phyloP scores from a whole-genome alignment of 1,140 invertebrate genomes.

The Calosoma granatense region DNA sequence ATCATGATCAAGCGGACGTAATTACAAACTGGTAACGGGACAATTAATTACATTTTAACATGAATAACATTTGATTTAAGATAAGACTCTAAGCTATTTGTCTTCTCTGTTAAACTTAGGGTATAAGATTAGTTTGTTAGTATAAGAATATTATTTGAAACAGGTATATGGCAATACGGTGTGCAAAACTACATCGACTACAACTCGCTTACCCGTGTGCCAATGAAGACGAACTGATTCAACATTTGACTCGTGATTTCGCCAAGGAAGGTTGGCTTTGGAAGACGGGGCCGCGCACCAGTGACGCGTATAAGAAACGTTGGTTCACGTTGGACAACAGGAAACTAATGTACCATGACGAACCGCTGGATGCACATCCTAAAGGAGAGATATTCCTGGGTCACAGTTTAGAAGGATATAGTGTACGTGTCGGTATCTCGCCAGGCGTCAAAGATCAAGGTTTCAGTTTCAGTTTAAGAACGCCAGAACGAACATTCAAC shows the following conservation, averaged over 20 bases:
- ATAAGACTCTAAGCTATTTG: too few relatives aligned
- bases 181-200: constrained; percentile 70
- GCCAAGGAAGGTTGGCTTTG: constrained; percentile 77
- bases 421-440: constrained; percentile 48
- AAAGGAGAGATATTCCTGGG: constrained; percentile 84
- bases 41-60: too few relatives aligned
- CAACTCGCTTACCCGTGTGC: constrained; percentile 76
- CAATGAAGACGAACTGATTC: constrained; percentile 62
- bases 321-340: constrained; percentile 85
- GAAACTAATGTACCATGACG: constrained; percentile 86
- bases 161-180: constrained; percentile 79
- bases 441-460: constrained; percentile 63
- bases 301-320: constrained; percentile 69
- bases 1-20: constrained; percentile 73
- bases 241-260: constrained; percentile 69
- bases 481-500: constrained; percentile 70
- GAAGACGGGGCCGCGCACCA: constrained; percentile 73
- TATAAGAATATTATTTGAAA: too few relatives aligned
- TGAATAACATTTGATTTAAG: too few relatives aligned
- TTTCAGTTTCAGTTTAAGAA: constrained; percentile 78
- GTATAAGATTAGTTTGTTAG: too few relatives aligned
- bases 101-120: too few relatives aligned
- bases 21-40: constrained; percentile 85
- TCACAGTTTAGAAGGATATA: constrained; percentile 62
- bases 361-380: constrained; percentile 73